Evolutionary conservation across 1,140 invertebrate genomes (phyloP), one percentile per base, ranked within the genome.

Genomic region (Druon quercuslanigerum): DNA sequence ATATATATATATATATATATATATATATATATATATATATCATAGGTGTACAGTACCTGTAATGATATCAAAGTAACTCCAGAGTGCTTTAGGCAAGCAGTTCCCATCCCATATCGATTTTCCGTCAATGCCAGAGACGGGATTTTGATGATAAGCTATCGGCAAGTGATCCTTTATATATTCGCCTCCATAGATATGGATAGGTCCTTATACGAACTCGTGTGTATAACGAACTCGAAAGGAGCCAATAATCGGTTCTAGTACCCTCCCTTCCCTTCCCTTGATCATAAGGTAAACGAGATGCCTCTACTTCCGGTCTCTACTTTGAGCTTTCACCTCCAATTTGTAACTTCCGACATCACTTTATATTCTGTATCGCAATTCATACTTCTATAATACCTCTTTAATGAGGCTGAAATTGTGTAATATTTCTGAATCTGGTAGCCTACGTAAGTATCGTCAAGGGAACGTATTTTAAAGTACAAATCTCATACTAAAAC

Each of bases 61-160:
- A 73, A 25, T 51, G 80, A 79, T 83, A 79, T 76, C 76, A 80
- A 83, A 82, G 77, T 80, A 83, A 83, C 79, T 80, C 79, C 78
- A 82, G 79, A 82, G 78, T 80, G 75, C 82, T 81, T 75, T 73
- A 76, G 79, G 76, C 76, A 82, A 76, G 60, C 77, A 80, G 79
- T 80, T 73, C 78, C 78, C 72, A 73, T 75, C 73, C 73, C 78
- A 74, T 82, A 86, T 86, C 77, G 85, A 85, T 85, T 86, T 85
- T 50, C 73, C 79, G 85, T 85, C 85, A 83, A 83, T 85, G 81
- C 75, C 84, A 85, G 84, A 77, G 72, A 56, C 79, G 73, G 77
- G 75, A 80, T 83, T 75, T 70, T 70, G 79, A 85, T 86, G 83
- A 86, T 86, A 82, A 86, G 82, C 82, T 83, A 86, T 78, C 81